These are phyloP conservation scores for Eulemur albifrons DNA, from an alignment of 2,797 vertebrate species.

Conservation along the genomic window DNA sequence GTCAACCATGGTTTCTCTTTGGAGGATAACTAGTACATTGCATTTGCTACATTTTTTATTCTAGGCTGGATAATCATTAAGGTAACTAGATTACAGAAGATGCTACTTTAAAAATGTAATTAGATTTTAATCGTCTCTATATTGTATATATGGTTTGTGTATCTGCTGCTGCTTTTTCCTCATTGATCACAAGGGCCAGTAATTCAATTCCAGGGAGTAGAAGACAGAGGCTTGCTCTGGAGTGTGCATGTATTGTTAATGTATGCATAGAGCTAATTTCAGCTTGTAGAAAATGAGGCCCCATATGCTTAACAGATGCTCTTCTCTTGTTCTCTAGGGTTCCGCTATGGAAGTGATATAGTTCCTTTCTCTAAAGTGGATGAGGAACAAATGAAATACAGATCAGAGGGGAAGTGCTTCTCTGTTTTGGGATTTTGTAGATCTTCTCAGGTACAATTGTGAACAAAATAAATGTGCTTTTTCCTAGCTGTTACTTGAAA, in stretches of 20 bases:
- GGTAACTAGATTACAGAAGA: slow-evolving; percentile 61
- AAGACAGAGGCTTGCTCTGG: slow-evolving; percentile 63
- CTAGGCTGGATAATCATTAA: slow-evolving; percentile 57
- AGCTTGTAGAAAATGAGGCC: slow-evolving; percentile 59
- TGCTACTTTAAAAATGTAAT: slow-evolving; percentile 43
- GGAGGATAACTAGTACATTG: slow-evolving; percentile 55
- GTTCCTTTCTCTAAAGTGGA: slow-evolving; percentile 98
- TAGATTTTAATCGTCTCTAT: slow-evolving; percentile 49
- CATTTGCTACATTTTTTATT: slow-evolving; percentile 57
- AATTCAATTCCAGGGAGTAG: slow-evolving; percentile 67
- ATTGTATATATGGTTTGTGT: slow-evolving; percentile 51
- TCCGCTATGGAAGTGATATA: slow-evolving; percentile 96
- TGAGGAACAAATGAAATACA: slow-evolving; percentile 98
- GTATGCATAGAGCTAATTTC: slow-evolving; percentile 73
- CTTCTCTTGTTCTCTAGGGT: slow-evolving; percentile 87
- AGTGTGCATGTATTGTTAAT: slow-evolving; percentile 70
- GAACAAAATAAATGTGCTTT: neutral
- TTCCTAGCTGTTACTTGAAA: neutral
- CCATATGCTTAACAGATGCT: slow-evolving; percentile 78
- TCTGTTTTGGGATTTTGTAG: slow-evolving; percentile 94
- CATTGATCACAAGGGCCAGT: slow-evolving; percentile 68
- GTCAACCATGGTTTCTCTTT: slow-evolving; percentile 63
- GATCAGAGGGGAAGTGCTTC: slow-evolving; percentile 94
- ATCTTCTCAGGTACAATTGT: slow-evolving; percentile 86
- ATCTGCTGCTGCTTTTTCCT: neutral